These are phyloP conservation scores for Catharus fuscescens DNA, from an alignment of 2,113 vertebrate species.

Conservation along the genomic window DNA sequence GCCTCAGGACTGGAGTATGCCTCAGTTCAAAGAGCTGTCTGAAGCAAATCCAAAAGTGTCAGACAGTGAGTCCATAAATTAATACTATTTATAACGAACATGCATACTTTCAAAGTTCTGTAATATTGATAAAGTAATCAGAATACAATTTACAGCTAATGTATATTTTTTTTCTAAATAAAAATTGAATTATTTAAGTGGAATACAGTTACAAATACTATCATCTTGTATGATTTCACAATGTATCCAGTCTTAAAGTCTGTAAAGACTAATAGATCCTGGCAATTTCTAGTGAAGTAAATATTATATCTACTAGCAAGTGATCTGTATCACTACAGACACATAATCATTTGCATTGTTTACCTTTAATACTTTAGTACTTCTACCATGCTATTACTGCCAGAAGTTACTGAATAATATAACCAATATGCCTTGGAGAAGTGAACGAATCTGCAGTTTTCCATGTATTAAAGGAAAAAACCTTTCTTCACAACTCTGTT, in stretches of 20 bases:
- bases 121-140: background rate
- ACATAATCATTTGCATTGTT: background rate
- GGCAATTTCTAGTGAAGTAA: background rate
- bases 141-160: background rate
- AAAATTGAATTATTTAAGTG: conserved; percentile 4
- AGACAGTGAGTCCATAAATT: background rate
- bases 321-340: background rate
- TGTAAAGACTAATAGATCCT: background rate
- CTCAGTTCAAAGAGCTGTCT: background rate
- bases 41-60: background rate
- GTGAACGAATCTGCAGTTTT: background rate
- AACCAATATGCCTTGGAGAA: background rate
- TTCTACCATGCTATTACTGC: background rate
- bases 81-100: background rate
- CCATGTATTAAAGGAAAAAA: background rate
- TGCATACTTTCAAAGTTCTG: background rate
- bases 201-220: background rate
- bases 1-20: background rate
- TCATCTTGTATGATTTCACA: background rate
- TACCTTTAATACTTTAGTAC: background rate
- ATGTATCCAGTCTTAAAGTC: background rate
- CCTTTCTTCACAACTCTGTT: background rate
- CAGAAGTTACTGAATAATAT: background rate
- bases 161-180: background rate
- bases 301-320: background rate